Evolutionary conservation across 2,797 vertebrate genomes (phyloP), one percentile per base, ranked within the genome.

Genomic region (Scleropages formosus): DNA sequence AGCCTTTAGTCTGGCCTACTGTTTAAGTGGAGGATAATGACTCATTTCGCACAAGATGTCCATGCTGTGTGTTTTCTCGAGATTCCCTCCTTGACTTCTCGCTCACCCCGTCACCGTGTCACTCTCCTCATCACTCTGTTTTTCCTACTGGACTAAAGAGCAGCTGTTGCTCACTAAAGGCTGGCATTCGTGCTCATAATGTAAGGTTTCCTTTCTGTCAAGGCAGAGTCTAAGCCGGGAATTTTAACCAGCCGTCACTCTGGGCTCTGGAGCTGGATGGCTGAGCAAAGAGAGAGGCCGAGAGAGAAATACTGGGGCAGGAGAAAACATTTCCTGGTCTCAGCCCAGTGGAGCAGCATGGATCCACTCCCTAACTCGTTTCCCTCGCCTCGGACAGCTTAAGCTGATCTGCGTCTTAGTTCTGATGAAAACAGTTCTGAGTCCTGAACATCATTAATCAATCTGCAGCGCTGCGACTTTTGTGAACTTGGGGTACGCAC

Each of bases 391-490:
- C 9, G 8, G 66, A 56, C 73, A 31, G 27, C 64, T 75, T 15
- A 67, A 53, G 51, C 59, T 22, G 39, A 53, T 68, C 31, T 46
- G 20, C 44, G 20, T 53, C 24, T 49, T 24, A 15, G 24, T 12
- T 44, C 15, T 51, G 12, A 47, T 53, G n/a, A 44, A 66, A 20
- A 51, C 47, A 75, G n/a, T n/a, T n/a, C n/a, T n/a, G n/a, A 53
- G 68, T 39, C 22, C 53, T 60, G 51, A 75, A 56, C 59, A 53
- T 58, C 53, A 22, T 60, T 3, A 51, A 2, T 75, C 64, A 26
- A 31, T 51, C 13, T 13, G 71, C 39, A 61, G 59, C 13, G 67
- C 24, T n/a, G 31, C 47, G 56, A 70, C 27, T 70, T 59, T 18
- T 61, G n/a, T 61, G 15, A 61, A n/a, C 59, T 59, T 3, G 20